phyloP scores from a whole-genome alignment of 2,797 vertebrate species.

The Microcaecilia unicolor region DNA sequence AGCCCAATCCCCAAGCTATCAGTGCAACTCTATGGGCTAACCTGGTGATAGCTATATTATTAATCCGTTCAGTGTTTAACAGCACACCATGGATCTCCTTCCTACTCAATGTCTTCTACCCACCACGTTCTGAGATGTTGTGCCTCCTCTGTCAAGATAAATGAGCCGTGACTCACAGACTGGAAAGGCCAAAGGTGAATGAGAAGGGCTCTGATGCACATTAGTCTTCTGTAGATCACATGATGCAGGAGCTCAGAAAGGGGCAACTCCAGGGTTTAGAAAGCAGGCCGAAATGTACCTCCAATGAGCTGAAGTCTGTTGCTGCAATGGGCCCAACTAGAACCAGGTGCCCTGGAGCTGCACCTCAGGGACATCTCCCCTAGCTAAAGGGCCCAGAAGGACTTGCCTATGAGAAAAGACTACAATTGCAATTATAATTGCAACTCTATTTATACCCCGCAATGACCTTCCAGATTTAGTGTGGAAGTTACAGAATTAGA shows the following conservation, averaged over 20 bases:
- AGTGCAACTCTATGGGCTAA: conserved; percentile 48
- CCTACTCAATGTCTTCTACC: conserved; percentile 54
- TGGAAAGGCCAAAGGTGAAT: conserved; percentile 42
- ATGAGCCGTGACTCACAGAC: conserved; percentile 51
- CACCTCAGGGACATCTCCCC: no score
- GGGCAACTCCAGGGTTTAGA: no score
- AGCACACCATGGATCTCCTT: conserved; percentile 48
- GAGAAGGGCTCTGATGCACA: conserved; percentile 14
- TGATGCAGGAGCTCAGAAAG: neutral
- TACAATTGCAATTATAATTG: no score
- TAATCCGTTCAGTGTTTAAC: conserved; percentile 62
- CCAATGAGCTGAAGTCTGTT: no score
- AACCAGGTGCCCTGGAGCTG: no score
- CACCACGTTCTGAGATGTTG: conserved; percentile 47
- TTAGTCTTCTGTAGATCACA: neutral
- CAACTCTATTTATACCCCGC: no score
- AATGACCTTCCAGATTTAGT: no score
- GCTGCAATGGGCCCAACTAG: no score
- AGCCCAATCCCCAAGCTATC: conserved; percentile 45
- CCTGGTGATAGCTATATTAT: conserved; percentile 36
- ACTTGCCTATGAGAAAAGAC: no score
- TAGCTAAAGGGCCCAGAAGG: no score
- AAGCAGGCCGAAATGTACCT: no score
- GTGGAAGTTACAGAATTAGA: no score
- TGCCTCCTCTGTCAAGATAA: conserved; percentile 46